Percentiles rank a stretch among this genome's conserved stretches.
Conservation (phyloP, 1,140 invertebrate species). For the Odontomachus brunneus region DNA sequence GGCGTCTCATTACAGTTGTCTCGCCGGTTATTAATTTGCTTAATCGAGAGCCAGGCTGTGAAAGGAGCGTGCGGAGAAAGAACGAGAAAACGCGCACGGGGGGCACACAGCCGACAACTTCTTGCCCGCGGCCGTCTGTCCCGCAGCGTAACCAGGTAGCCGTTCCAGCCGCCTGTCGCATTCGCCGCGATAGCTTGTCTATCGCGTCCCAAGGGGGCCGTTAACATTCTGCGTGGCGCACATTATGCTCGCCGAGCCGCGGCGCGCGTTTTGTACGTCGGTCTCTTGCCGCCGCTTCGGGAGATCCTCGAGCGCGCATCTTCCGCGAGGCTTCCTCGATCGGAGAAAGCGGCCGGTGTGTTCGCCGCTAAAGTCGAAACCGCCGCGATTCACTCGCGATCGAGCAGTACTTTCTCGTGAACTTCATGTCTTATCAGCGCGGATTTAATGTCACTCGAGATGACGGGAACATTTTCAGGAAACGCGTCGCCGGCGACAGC, state of each 20-base stretch:
- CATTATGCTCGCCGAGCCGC: slow-evolving; percentile 64
- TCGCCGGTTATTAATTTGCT: slow-evolving; percentile 57
- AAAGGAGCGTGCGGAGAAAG: background rate
- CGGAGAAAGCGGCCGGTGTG: slow-evolving; percentile 54
- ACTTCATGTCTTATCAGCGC: too few species aligned
- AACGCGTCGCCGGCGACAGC: too few species aligned
- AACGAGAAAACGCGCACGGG: background rate
- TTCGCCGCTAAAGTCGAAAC: background rate
- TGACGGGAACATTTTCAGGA: too few species aligned
- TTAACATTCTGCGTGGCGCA: slow-evolving; percentile 68
- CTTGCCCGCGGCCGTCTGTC: slow-evolving; percentile 63
- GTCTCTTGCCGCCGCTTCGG: slow-evolving; percentile 47
- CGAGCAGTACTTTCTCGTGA: too few species aligned
- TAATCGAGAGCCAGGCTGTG: background rate
- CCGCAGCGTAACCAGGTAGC: slow-evolving; percentile 59
- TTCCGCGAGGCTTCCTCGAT: slow-evolving; percentile 18
- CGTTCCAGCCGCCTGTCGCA: slow-evolving; percentile 21
- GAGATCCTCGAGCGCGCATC: slow-evolving; percentile 36
- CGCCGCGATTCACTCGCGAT: background rate
- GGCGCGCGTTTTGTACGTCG: slow-evolving; percentile 27
- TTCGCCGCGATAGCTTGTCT: slow-evolving; percentile 33
- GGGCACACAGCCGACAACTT: slow-evolving; percentile 31
- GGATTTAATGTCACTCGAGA: too few species aligned
- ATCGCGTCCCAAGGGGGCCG: slow-evolving; percentile 69
- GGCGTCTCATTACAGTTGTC: slow-evolving; percentile 59